These are phyloP conservation scores for Oryzias curvinotus DNA, from an alignment of 2,113 vertebrate species.

Conservation along the genomic window DNA sequence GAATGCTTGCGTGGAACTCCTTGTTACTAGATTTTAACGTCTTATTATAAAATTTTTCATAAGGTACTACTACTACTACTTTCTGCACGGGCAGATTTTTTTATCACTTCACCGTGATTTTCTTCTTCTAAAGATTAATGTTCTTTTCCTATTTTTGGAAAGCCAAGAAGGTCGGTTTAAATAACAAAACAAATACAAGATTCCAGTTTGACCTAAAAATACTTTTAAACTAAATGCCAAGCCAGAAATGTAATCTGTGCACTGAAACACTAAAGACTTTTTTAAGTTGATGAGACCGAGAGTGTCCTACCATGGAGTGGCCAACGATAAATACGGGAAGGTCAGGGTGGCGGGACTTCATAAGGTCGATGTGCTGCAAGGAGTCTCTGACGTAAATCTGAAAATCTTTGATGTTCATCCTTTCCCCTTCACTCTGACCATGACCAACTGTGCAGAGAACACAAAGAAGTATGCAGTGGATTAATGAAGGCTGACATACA, in stretches of 20 bases:
- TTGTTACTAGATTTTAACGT: too few relatives aligned
- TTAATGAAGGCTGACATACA: not conserved
- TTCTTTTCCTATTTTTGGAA: too few relatives aligned
- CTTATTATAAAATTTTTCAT: too few relatives aligned
- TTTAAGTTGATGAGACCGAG: not conserved
- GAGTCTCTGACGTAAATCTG: constrained; percentile 89
- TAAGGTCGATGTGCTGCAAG: constrained; percentile 88
- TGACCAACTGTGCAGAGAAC: constrained; percentile 83
- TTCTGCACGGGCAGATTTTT: too few relatives aligned
- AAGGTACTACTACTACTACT: too few relatives aligned
- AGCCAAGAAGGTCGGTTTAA: too few relatives aligned
- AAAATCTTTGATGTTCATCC: constrained; percentile 92
- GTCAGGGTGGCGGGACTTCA: constrained; percentile 82
- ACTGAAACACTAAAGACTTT: not conserved
- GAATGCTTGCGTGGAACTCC: too few relatives aligned
- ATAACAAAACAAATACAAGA: too few relatives aligned
- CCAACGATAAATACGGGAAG: constrained; percentile 91
- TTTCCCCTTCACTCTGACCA: constrained; percentile 93
- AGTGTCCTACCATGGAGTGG: constrained; percentile 90
- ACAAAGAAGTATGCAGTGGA: not conserved
- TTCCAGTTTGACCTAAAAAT: too few relatives aligned
- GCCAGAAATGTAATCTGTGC: not conserved
- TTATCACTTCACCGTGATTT: too few relatives aligned
- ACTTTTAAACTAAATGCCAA: too few relatives aligned
- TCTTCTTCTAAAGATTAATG: too few relatives aligned